Evolutionary conservation across 2,888 invertebrate species (phyloP), one percentile per base, ranked within the genome.

Genomic region (Tetheella fluctuosa): DNA sequence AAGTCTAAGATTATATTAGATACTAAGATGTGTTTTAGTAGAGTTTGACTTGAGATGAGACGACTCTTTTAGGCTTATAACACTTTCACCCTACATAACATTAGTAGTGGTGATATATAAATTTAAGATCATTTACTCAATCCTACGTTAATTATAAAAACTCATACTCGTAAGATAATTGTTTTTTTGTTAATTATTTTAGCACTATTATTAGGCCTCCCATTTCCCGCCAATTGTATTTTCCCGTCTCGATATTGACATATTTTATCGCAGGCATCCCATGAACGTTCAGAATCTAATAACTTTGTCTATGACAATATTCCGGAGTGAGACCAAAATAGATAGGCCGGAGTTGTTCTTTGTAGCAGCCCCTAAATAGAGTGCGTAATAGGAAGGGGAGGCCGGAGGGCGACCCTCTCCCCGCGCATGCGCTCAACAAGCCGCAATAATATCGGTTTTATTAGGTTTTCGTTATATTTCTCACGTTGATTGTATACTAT

Each of bases 351-450:
- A 89, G 84, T 85, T 83, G 88, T 83, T 90, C 91, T 89, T 89
- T 90, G 91, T 89, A 88, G 83, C 90, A 84, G 89, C 92, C 91
- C 91, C 92, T 91, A 91, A 91, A 92, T 91, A 91, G 88, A 91
- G 91, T 90, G 89, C 89, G 91, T 91, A 90, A 90, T 90, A 85
- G 84, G 85, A 88, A 85, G 90, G 92, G 91, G 90, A 88, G 89
- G 89, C 72, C 77, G 79, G 73, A 77, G 82, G 84, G 81, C 77
- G 81, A 78, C 81, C 84, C 79, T 80, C 81, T 69, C 64, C 72
- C 71, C 84, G 86, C 90, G 90, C 90, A 84, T 87, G 92, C 92
- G 90, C 84, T 65, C 71, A 65, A 58, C 69, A 59, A 69, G 57
- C 72, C 74, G 71, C 80, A 75, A 84, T 86, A 83, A 86, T 90